Evolutionary conservation across 64 coral and sea anemone genomes (phyloP).

Genomic region (Orbicella faveolata): DNA sequence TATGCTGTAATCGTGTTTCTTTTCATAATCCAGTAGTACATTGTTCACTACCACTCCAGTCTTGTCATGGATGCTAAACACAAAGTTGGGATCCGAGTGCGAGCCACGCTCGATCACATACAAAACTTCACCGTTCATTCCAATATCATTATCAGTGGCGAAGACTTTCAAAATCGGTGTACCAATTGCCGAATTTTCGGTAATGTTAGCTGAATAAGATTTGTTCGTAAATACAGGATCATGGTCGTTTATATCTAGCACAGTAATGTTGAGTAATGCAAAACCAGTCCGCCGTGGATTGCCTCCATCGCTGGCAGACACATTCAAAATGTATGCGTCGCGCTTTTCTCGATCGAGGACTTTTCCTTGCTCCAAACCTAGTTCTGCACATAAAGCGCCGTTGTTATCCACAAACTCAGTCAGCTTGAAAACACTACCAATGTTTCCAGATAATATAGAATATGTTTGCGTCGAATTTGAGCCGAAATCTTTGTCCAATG

Average conservation of each 20-base stretch:
- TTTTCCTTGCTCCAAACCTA: slow-evolving; percentile 52
- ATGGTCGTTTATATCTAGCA: slow-evolving; percentile 73
- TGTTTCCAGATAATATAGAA: slow-evolving; percentile 79
- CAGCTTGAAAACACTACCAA: slow-evolving; percentile 56
- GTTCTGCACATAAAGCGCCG: slow-evolving; percentile 24
- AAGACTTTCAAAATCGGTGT: slow-evolving; percentile 66
- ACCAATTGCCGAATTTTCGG: slow-evolving; percentile 34
- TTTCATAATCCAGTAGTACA: slow-evolving; percentile 69
- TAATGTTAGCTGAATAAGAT: slow-evolving; percentile 42
- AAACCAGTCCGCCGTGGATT: slow-evolving; percentile 37
- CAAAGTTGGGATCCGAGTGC: slow-evolving; percentile 41
- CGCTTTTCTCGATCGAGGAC: slow-evolving; percentile 75
- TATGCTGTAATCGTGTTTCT: slow-evolving; percentile 46
- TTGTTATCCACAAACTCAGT: background rate
- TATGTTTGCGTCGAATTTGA: slow-evolving; percentile 75
- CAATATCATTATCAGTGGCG: slow-evolving; percentile 84
- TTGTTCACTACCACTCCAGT: slow-evolving; percentile 59
- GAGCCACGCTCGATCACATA: slow-evolving; percentile 60
- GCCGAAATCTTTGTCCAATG: slow-evolving; percentile 64
- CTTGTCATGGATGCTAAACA: slow-evolving; percentile 48
- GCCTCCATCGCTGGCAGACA: slow-evolving; percentile 86
- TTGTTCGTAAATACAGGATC: slow-evolving; percentile 52
- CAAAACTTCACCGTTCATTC: slow-evolving; percentile 37
- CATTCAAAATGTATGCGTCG: slow-evolving; percentile 72
- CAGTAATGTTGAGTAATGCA: slow-evolving; percentile 71